A percentile compares a stretch with the other conserved stretches of the same genome.
These are phyloP conservation scores for Caenorhabditis sinica DNA, from an alignment of 2,888 invertebrate genomes.

Conservation along the genomic window DNA sequence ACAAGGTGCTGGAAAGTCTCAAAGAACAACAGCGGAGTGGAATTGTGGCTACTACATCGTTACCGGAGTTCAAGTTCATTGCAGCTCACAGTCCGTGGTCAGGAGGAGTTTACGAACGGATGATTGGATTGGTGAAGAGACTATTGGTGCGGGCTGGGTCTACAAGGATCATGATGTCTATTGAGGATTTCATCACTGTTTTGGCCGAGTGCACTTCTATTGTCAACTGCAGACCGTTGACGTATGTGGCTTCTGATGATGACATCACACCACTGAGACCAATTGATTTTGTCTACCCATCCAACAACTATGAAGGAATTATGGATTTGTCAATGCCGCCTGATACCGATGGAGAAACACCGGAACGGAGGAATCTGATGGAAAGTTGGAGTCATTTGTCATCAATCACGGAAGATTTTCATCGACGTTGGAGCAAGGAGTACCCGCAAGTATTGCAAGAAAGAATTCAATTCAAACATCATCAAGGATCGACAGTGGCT, in stretches of 20 bases:
- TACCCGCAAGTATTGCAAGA: slow-evolving; percentile 33
- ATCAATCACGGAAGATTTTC: not conserved
- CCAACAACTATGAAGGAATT: not conserved
- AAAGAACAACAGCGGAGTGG: too few species aligned
- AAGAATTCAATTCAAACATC: not conserved
- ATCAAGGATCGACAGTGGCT: not conserved
- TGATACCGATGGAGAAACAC: not conserved
- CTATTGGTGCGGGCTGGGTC: slow-evolving; percentile 19
- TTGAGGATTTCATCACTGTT: slow-evolving; percentile 26
- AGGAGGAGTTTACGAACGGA: slow-evolving; percentile 85
- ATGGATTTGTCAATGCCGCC: too few species aligned
- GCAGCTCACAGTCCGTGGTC: too few species aligned
- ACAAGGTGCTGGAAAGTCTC: too few species aligned
- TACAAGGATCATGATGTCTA: not conserved
- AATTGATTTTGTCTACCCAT: slow-evolving; percentile 20
- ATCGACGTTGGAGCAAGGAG: slow-evolving; percentile 5
- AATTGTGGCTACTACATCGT: too few species aligned
- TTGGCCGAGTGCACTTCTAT: not conserved
- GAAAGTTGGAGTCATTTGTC: slow-evolving; percentile 15
- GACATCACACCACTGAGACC: slow-evolving; percentile 35
- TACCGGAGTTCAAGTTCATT: slow-evolving; percentile 37
- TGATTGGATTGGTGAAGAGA: slow-evolving; percentile 79
- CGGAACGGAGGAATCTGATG: not conserved
- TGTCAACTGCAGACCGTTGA: slow-evolving; percentile 29
- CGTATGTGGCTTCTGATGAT: slow-evolving; percentile 7